Percentiles rank a stretch among this genome's conserved stretches.
These are phyloP conservation scores for Drosophila ohnishii DNA, from an alignment of 1,140 invertebrate genomes.

Conservation along the genomic window DNA sequence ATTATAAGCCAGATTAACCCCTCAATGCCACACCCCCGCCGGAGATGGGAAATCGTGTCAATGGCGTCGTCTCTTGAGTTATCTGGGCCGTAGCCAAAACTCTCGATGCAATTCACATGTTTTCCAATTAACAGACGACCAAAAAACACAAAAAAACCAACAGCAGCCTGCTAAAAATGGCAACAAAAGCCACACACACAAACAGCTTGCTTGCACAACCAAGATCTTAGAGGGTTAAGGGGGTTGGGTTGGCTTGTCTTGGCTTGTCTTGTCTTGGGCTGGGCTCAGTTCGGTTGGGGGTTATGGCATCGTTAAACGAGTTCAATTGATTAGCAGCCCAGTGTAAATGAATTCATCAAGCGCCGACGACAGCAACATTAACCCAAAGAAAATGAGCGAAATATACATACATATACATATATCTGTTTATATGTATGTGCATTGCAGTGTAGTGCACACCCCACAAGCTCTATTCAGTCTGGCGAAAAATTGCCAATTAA, in stretches of 20 bases:
- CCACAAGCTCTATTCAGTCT: conserved; percentile 1
- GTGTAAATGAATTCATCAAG: conserved; percentile 77
- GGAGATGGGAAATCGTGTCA: conserved; percentile 40
- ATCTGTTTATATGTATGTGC: background rate
- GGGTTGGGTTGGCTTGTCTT: background rate
- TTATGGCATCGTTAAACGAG: conserved; percentile 56
- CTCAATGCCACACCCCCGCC: conserved; percentile 12
- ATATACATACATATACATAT: background rate
- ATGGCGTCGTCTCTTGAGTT: conserved; percentile 30
- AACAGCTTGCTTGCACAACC: conserved; percentile 10
- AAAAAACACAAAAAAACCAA: conserved; percentile 15
- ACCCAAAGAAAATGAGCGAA: conserved; percentile 19
- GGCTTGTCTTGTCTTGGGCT: background rate
- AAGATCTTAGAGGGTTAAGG: conserved; percentile 16
- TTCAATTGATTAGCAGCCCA: conserved; percentile 75
- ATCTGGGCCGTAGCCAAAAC: conserved; percentile 42
- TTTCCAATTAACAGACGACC: conserved; percentile 37
- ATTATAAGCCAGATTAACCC: conserved; percentile 11
- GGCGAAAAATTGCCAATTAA: conserved; percentile 53
- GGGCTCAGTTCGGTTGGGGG: conserved; percentile 5
- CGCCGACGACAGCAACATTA: conserved; percentile 32
- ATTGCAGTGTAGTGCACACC: conserved; percentile 28
- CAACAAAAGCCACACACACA: conserved; percentile 19
- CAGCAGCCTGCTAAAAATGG: conserved; percentile 29
- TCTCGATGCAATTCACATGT: conserved; percentile 40